These are phyloP conservation scores for Drosophila kambysellisi DNA, from an alignment of 2,888 invertebrate genomes.

Conservation along the genomic window DNA sequence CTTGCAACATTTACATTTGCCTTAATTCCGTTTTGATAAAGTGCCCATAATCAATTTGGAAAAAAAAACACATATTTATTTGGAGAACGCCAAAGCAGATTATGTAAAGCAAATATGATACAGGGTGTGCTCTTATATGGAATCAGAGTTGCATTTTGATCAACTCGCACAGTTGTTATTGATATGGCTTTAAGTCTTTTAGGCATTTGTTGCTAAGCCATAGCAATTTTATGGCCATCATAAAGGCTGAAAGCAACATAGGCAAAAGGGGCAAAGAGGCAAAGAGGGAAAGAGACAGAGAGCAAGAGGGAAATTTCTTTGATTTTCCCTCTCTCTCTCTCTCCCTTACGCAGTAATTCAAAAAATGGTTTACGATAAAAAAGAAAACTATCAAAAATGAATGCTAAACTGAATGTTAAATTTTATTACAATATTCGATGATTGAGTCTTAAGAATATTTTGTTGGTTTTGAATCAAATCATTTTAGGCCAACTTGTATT, in stretches of 20 bases:
- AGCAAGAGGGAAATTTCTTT: accelerated
- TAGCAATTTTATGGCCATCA: neutral
- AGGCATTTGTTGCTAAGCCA: neutral
- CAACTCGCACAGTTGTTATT: neutral
- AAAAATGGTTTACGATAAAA: neutral
- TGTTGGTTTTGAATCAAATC: too few species aligned
- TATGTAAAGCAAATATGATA: neutral
- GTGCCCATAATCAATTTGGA: neutral
- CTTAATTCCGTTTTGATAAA: neutral
- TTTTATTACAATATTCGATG: neutral
- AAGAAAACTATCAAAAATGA: neutral
- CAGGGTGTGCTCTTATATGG: neutral
- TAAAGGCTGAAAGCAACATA: neutral
- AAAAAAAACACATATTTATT: neutral
- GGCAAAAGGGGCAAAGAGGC: neutral
- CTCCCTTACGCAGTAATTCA: neutral
- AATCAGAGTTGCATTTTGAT: neutral
- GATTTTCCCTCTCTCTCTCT: neutral
- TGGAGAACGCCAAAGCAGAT: neutral
- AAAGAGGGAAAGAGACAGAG: neutral
- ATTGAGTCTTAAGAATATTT: neutral
- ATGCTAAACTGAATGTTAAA: neutral
- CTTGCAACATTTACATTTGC: neutral
- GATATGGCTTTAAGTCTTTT: neutral
- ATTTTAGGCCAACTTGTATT: too few species aligned